phyloP scores from a whole-genome alignment of 2,113 vertebrate genomes.

The Gopherus evgoodei region DNA sequence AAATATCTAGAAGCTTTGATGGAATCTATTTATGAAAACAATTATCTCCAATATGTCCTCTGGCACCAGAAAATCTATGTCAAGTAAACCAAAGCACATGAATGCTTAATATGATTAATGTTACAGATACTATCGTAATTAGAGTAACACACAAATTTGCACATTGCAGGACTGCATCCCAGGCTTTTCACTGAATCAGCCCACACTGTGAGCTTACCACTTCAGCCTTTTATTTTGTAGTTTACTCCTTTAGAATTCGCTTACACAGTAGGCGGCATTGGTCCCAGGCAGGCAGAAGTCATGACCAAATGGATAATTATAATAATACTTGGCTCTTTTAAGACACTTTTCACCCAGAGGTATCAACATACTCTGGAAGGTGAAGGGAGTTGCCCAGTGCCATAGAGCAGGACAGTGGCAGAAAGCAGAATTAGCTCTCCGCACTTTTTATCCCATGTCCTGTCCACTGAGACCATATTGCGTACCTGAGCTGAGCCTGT shows the following conservation, averaged over 20 bases:
- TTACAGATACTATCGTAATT: conserved; percentile 31
- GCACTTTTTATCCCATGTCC: background rate
- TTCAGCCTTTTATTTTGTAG: background rate
- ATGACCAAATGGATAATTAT: background rate
- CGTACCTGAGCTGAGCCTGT: background rate
- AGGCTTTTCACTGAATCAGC: conserved; percentile 33
- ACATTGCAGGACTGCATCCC: background rate
- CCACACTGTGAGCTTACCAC: background rate
- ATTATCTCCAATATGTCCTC: conserved; percentile 18
- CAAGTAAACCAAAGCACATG: background rate
- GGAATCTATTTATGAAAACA: conserved; percentile 56
- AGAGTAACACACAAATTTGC: conserved; percentile 33
- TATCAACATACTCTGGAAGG: background rate
- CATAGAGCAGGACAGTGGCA: conserved; percentile 42
- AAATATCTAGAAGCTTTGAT: conserved; percentile 61
- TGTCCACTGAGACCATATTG: background rate
- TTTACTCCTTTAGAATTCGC: background rate
- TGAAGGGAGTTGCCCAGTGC: conserved; percentile 52
- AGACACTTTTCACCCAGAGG: background rate
- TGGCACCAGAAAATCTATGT: background rate
- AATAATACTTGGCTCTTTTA: background rate
- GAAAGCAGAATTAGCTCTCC: conserved; percentile 31
- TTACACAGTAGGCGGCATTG: background rate
- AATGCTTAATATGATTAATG: background rate
- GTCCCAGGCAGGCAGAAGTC: background rate